Percentiles rank a stretch among this genome's conserved stretches.
Conservation (phyloP, 2,888 invertebrate genomes). For the Lycocerus yunnanus region DNA sequence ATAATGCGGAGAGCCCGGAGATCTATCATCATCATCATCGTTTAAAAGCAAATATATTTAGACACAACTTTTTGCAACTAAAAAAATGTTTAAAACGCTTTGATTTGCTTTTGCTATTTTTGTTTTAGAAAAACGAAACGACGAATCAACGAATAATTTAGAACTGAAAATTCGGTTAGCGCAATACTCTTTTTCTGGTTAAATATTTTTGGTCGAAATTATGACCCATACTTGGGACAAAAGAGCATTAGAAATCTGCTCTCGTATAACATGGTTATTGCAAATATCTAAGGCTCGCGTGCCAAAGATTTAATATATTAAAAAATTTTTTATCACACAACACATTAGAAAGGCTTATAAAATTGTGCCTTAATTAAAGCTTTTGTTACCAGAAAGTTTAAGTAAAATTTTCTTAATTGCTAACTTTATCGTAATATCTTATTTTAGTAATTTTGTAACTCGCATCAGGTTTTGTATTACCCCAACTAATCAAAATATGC, state of each 20-base stretch:
- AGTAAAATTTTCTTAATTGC: slow-evolving; percentile 3
- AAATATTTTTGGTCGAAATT: slow-evolving; percentile 4
- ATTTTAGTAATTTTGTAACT: neutral
- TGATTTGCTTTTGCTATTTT: neutral
- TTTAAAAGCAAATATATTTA: neutral
- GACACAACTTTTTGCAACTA: neutral
- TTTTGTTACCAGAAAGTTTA: slow-evolving; percentile 20
- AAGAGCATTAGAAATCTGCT: slow-evolving; percentile 3
- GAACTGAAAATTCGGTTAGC: neutral
- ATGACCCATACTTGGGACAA: neutral
- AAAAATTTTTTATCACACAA: slow-evolving; percentile 6
- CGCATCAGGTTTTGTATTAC: slow-evolving; percentile 28
- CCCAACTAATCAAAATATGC: slow-evolving; percentile 44
- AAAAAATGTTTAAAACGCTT: neutral
- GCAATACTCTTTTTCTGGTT: neutral
- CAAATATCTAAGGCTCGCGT: neutral
- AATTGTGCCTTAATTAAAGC: slow-evolving; percentile 18
- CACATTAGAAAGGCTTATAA: slow-evolving; percentile 11
- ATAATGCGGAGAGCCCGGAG: too few relatives aligned
- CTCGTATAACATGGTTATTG: neutral
- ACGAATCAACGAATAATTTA: neutral
- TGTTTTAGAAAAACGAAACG: neutral
- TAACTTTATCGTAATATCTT: slow-evolving; percentile 6
- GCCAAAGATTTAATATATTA: slow-evolving; percentile 5
- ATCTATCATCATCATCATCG: too few relatives aligned